Evolutionary conservation across 2,888 invertebrate species (phyloP), one percentile per base, ranked within the genome.

Genomic region (Cephus rjabovi): DNA sequence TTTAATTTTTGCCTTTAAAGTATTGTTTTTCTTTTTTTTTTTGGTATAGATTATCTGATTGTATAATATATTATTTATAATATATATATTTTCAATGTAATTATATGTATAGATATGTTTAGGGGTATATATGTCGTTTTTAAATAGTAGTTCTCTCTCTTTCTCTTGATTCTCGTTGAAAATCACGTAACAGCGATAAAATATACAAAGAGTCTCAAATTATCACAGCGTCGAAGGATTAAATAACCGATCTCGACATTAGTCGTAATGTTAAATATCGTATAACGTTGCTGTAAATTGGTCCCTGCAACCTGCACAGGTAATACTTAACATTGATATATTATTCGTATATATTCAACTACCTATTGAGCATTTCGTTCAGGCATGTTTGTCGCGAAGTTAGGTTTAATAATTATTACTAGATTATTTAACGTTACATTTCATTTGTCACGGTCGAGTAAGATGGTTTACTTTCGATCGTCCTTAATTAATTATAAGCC

Each of bases 311-410:
- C 71, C 77, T 30, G 78, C 75, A 76, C 80, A 78, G 79, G 76
- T 79, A 76, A 75, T 71, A 68, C 77, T 40, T 12, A 33, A 69
- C 73, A 75, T 78, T 77, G 15, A 33, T 23, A 15, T 71, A 31
- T 71, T 31, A 68, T 77, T 73, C 74, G 75, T 75, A 76, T 37
- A 12, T 74, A 40, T 76, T 37, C 77, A 73, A 76, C 73, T 80
- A 81, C 75, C 69, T 35, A 71, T 85, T 84, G 84, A 85, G 84
- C 84, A 85, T 83, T 76, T 75, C 71, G 56, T 84, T 84, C 83
- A 85, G 84, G 84, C 74, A 76, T 76, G 76, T 70, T 69, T 77
- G 9, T 56, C 56, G 56, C 56, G 56, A 56, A 23, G 56, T 56
- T 56, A 56, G 9, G 2, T 56, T 23, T 23, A 56, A 56, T 56